Evolutionary conservation across 2,888 invertebrate genomes (phyloP).

Genomic region (Scrobipalpa costella): DNA sequence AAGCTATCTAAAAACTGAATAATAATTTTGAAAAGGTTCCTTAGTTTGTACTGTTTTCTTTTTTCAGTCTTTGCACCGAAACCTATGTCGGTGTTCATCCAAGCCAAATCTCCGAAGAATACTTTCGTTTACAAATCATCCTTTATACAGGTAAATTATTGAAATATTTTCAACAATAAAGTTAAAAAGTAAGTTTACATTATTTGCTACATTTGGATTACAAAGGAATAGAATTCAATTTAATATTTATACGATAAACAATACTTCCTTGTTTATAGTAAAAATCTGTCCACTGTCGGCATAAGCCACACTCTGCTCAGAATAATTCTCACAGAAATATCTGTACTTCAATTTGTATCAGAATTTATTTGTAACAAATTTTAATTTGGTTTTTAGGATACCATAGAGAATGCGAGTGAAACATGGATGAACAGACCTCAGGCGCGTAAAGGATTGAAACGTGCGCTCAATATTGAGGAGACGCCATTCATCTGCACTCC

Average conservation of each 20-base stretch:
- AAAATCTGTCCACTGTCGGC: no score
- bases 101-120: constrained; percentile 67
- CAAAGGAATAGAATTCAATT: no score
- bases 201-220: no score
- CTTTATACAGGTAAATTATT: constrained; percentile 70
- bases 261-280: no score
- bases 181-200: no score
- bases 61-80: constrained; percentile 74
- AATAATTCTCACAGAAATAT: no score
- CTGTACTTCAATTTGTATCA: no score
- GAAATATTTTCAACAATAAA: background rate
- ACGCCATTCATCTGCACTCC: constrained; percentile 84
- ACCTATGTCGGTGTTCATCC: constrained; percentile 82
- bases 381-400: constrained; percentile 50
- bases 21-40: no score
- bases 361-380: background rate
- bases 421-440: constrained; percentile 70
- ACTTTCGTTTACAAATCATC: constrained; percentile 73
- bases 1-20: background rate
- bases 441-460: constrained; percentile 64
- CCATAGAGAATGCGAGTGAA: constrained; percentile 74
- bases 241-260: no score
- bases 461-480: constrained; percentile 73
- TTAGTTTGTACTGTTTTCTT: constrained; percentile 13
- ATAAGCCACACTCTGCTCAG: no score